Conservation (phyloP, 2,888 invertebrate species). For the Zele albiditarsus region DNA sequence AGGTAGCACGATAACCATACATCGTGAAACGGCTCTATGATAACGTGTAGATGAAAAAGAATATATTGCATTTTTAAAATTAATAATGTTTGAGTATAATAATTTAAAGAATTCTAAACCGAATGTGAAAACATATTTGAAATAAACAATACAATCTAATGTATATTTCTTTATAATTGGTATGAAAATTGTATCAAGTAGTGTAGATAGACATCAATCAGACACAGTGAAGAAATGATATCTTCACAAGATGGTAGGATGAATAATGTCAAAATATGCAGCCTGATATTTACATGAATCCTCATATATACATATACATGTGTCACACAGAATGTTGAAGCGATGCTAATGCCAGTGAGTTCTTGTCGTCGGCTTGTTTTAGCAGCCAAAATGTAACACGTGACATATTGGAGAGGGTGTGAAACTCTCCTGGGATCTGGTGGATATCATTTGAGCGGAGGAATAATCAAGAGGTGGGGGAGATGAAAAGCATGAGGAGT, state of each 20-base stretch:
- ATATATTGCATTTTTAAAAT: too few relatives aligned
- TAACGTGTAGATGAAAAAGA: conserved; percentile 10
- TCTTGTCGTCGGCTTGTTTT: conserved; percentile 50
- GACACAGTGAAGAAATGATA: neutral
- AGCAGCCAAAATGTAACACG: conserved; percentile 46
- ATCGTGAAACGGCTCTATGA: conserved; percentile 47
- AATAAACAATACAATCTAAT: neutral
- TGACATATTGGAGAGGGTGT: conserved; percentile 46
- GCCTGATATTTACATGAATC: neutral
- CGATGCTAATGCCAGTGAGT: conserved; percentile 46
- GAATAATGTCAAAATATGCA: neutral
- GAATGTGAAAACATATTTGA: neutral
- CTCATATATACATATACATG: neutral
- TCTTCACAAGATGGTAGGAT: neutral
- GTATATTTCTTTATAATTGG: neutral
- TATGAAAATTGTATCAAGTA: neutral
- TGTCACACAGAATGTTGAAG: conserved; percentile 1
- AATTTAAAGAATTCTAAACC: neutral
- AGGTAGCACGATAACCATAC: conserved; percentile 47
- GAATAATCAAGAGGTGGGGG: conserved; percentile 29
- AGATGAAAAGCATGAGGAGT: neutral
- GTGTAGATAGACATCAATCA: conserved; percentile 5
- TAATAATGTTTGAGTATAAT: too few relatives aligned
- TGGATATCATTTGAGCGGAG: conserved; percentile 31
- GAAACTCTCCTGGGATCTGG: conserved; percentile 30